Percentiles rank a stretch among this genome's conserved stretches.
These are phyloP conservation scores for Sorex araneus DNA, from an alignment of 2,113 vertebrate genomes.

Conservation along the genomic window DNA sequence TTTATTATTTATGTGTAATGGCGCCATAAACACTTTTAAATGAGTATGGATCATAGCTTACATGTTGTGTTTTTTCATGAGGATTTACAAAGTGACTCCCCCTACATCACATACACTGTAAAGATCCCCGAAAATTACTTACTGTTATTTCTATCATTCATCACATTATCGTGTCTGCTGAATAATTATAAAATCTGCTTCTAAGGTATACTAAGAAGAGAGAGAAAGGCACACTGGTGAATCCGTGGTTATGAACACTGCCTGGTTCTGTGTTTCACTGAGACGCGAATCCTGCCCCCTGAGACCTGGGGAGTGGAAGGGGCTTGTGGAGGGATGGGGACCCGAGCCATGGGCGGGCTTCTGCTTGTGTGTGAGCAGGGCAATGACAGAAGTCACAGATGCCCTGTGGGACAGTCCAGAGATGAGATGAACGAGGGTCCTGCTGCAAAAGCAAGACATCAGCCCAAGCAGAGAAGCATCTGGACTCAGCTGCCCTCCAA, in stretches of 20 bases:
- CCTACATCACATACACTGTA: neutral
- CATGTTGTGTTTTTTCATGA: conserved; percentile 1
- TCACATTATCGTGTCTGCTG: neutral
- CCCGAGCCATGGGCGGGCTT: too few relatives aligned
- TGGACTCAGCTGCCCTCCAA: conserved; percentile 30
- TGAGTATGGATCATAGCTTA: neutral
- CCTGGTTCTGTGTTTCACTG: neutral
- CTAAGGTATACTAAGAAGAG: neutral
- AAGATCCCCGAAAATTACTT: neutral
- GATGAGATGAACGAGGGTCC: neutral
- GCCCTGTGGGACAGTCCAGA: neutral
- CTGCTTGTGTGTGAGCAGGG: neutral
- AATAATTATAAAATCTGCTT: neutral
- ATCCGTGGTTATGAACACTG: neutral
- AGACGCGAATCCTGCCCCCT: neutral
- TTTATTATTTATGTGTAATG: conserved; percentile 53
- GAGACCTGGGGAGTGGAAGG: neutral
- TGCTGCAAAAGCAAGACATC: neutral
- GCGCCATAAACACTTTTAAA: conserved; percentile 10
- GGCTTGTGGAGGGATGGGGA: too few relatives aligned
- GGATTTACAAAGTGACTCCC: conserved; percentile 5
- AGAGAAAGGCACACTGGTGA: neutral
- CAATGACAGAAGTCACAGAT: neutral
- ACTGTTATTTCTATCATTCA: neutral
- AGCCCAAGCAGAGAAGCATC: neutral